Conservation (phyloP, 2,888 invertebrate genomes). For the Drosophila subquinaria region DNA sequence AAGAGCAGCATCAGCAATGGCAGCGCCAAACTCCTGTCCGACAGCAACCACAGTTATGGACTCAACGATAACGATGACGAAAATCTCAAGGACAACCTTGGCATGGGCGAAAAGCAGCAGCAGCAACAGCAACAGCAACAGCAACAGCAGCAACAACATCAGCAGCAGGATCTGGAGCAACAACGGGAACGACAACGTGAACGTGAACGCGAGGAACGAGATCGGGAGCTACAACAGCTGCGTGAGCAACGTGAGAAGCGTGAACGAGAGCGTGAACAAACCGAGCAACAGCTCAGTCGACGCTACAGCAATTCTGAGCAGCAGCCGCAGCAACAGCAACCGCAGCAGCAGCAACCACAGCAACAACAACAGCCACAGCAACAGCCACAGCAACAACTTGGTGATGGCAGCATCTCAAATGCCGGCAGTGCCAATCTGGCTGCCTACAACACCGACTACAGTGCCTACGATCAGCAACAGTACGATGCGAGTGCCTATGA, state of each 20-base stretch:
- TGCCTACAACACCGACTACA: constrained; percentile 82
- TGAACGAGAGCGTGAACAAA: constrained; percentile 65
- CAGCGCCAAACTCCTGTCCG: constrained; percentile 48
- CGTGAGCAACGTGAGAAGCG: constrained; percentile 64
- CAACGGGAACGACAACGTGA: constrained; percentile 51
- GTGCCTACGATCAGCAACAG: constrained; percentile 83
- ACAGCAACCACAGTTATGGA: constrained; percentile 74
- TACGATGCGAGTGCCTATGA: constrained; percentile 82
- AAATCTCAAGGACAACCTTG: constrained; percentile 85
- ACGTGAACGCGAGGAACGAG: constrained; percentile 61
- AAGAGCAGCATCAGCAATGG: constrained; percentile 44
- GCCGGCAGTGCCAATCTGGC: constrained; percentile 68
- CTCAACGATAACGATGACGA: constrained; percentile 84
- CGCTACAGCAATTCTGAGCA: constrained; percentile 58
- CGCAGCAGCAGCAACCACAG: constrained; percentile 4
- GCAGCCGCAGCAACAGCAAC: constrained; percentile 37
- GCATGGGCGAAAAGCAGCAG: constrained; percentile 83
- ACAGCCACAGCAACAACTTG: constrained; percentile 40
- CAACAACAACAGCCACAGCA: constrained; percentile 33
- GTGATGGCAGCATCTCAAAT: constrained; percentile 57
- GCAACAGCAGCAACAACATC: constrained; percentile 67
- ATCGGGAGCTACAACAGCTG: constrained; percentile 56
- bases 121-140: constrained; percentile 71
- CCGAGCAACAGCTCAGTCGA: constrained; percentile 63
- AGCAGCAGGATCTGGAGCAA: constrained; percentile 51